A percentile compares a stretch with the other conserved stretches of the same genome.
These are phyloP conservation scores for Lepidurus couesii DNA, from an alignment of 1,140 invertebrate species.

Conservation along the genomic window DNA sequence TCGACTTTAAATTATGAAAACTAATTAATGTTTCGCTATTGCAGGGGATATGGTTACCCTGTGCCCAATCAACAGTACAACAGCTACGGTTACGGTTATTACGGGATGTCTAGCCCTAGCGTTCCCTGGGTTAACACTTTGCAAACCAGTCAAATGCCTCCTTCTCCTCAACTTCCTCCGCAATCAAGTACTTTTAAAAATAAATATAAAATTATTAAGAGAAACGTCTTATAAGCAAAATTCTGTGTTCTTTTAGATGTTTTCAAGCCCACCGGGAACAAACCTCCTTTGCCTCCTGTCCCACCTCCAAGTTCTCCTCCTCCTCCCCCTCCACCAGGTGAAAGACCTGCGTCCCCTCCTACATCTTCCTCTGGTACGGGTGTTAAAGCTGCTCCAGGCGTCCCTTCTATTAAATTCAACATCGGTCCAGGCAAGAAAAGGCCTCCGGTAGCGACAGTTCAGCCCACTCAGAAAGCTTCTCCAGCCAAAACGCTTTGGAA, in stretches of 20 bases:
- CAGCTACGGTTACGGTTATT: not conserved
- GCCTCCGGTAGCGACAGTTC: not conserved
- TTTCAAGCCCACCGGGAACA: not conserved
- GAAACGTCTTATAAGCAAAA: not conserved
- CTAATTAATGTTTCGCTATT: not conserved
- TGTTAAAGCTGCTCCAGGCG: not conserved
- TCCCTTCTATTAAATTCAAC: constrained; percentile 31
- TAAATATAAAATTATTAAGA: not conserved
- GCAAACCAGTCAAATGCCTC: not conserved
- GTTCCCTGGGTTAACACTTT: not conserved
- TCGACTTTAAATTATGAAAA: not conserved
- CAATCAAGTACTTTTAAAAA: not conserved
- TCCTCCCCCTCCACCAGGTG: constrained; percentile 32
- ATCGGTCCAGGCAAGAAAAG: constrained; percentile 30
- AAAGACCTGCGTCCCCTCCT: constrained; percentile 23
- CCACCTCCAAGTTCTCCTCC: constrained; percentile 34
- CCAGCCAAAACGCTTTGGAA: constrained; percentile 32
- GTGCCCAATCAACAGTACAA: not conserved
- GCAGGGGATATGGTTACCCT: not conserved
- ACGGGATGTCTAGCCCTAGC: not conserved
- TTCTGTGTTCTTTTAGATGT: not conserved
- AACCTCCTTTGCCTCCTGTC: constrained; percentile 27
- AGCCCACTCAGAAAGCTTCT: not conserved
- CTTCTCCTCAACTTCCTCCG: not conserved
- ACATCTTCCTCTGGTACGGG: not conserved